Conservation (phyloP, 2,113 vertebrate genomes). For the Genyomyrus donnyi region DNA sequence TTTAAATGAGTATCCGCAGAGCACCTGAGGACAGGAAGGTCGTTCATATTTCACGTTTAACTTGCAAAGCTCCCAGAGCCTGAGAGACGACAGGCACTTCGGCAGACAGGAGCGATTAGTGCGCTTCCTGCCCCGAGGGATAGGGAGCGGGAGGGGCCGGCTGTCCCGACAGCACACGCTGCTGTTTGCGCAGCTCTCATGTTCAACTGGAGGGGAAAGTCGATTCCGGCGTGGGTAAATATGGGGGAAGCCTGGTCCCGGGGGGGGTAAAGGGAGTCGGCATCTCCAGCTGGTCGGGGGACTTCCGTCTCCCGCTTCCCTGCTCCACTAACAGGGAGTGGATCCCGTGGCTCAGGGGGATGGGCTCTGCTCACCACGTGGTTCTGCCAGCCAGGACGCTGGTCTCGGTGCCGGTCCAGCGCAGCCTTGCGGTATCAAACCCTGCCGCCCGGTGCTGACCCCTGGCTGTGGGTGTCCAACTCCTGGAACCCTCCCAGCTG, state of each 20-base stretch:
- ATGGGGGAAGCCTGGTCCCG: background rate
- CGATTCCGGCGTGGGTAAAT: background rate
- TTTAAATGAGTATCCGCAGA: background rate
- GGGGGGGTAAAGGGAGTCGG: background rate
- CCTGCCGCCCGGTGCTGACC: background rate
- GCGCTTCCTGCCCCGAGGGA: background rate
- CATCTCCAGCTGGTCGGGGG: background rate
- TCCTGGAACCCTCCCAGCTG: background rate
- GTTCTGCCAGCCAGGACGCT: background rate
- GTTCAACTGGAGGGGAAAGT: background rate
- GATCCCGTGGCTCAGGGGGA: background rate
- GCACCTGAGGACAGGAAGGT: background rate
- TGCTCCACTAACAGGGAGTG: background rate
- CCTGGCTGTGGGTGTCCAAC: background rate
- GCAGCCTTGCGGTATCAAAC: background rate
- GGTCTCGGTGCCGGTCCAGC: background rate
- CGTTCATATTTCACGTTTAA: background rate
- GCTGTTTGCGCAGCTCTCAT: background rate
- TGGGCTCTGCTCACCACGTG: background rate
- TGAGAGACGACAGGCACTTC: background rate
- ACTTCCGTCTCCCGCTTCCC: background rate
- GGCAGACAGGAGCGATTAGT: background rate
- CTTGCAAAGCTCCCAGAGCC: background rate
- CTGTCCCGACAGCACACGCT: background rate
- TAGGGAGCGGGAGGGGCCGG: background rate